Percentiles rank a stretch among this genome's conserved stretches.
Evolutionary conservation across 2,888 invertebrate genomes (phyloP).

Genomic region (Drosophila anomelani): DNA sequence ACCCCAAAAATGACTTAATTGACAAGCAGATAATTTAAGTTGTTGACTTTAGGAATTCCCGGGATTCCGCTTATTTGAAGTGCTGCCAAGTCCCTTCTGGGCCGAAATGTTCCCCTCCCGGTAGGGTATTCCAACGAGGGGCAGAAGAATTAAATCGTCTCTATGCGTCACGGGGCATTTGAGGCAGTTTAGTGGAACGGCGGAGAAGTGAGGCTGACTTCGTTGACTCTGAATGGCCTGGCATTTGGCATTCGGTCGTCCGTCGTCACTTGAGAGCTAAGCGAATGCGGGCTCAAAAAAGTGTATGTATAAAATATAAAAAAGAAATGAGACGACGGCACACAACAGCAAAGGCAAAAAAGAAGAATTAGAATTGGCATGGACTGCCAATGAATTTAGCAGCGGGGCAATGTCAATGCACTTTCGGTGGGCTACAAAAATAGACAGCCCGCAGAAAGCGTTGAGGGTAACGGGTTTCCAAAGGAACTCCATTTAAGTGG

Average conservation of each 20-base stretch:
- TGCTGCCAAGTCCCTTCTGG: constrained; percentile 7
- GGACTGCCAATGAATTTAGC: constrained; percentile 70
- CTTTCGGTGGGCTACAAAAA: constrained; percentile 61
- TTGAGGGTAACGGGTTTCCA: constrained; percentile 12
- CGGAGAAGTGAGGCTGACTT: constrained; percentile 39
- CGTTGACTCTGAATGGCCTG: constrained; percentile 39
- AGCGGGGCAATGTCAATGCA: constrained; percentile 73
- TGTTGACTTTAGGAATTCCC: constrained; percentile 7
- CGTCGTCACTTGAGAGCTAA: constrained; percentile 55
- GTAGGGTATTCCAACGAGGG: constrained; percentile 17
- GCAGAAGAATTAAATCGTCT: constrained; percentile 59
- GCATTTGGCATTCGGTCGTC: constrained; percentile 61
- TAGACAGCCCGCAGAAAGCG: constrained; percentile 38
- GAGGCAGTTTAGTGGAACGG: constrained; percentile 55
- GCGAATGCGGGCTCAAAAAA: constrained; percentile 55
- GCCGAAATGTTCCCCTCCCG: constrained; percentile 6
- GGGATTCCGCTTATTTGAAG: constrained; percentile 8
- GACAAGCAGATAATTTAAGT: constrained; percentile 1
- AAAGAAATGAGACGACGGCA: constrained; percentile 24
- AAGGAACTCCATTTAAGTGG: constrained; percentile 36
- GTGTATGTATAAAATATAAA: constrained; percentile 28
- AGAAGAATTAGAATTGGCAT: constrained; percentile 66
- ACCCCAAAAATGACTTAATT: neutral
- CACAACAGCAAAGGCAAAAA: constrained; percentile 24
- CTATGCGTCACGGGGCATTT: constrained; percentile 73